Percentiles rank a stretch among this genome's conserved stretches.
These are phyloP conservation scores for Pasiphila rectangulata DNA, from an alignment of 2,888 invertebrate genomes.

Conservation along the genomic window DNA sequence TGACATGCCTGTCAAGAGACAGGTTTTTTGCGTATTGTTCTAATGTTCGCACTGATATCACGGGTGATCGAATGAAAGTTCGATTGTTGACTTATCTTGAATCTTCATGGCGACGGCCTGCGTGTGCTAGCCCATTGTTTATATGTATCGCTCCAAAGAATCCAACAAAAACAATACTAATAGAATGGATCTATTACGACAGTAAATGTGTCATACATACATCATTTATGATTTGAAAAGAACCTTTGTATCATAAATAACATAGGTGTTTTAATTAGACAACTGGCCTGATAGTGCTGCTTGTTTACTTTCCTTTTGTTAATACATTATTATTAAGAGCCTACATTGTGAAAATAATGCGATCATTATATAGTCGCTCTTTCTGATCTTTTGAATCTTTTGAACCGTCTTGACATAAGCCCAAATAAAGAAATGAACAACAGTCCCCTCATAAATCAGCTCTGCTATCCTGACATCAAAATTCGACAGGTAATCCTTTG, in stretches of 20 bases:
- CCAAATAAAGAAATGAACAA: slow-evolving; percentile 50
- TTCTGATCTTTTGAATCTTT: slow-evolving; percentile 26
- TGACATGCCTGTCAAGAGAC: slow-evolving; percentile 26
- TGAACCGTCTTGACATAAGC: slow-evolving; percentile 26
- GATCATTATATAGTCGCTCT: slow-evolving; percentile 43
- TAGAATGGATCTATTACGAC: slow-evolving; percentile 54
- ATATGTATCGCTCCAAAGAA: slow-evolving; percentile 49
- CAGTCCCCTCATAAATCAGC: slow-evolving; percentile 51
- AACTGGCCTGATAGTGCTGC: slow-evolving; percentile 14
- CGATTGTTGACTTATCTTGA: slow-evolving; percentile 60
- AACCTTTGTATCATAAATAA: slow-evolving; percentile 29
- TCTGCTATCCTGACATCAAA: slow-evolving; percentile 56
- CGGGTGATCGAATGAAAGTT: slow-evolving; percentile 73
- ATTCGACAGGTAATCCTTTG: slow-evolving; percentile 61
- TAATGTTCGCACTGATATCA: slow-evolving; percentile 70
- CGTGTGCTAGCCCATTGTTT: slow-evolving; percentile 50
- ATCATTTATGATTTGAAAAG: slow-evolving; percentile 42
- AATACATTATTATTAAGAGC: too few species aligned
- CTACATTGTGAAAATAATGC: slow-evolving; percentile 37
- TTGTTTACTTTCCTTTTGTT: too few species aligned
- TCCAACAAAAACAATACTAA: slow-evolving; percentile 53
- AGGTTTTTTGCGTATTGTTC: slow-evolving; percentile 52
- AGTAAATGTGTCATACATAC: slow-evolving; percentile 50
- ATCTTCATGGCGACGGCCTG: slow-evolving; percentile 65
- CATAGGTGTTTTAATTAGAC: slow-evolving; percentile 16